phyloP scores from a whole-genome alignment of 2,113 vertebrate species.

The Cathartes aura region DNA sequence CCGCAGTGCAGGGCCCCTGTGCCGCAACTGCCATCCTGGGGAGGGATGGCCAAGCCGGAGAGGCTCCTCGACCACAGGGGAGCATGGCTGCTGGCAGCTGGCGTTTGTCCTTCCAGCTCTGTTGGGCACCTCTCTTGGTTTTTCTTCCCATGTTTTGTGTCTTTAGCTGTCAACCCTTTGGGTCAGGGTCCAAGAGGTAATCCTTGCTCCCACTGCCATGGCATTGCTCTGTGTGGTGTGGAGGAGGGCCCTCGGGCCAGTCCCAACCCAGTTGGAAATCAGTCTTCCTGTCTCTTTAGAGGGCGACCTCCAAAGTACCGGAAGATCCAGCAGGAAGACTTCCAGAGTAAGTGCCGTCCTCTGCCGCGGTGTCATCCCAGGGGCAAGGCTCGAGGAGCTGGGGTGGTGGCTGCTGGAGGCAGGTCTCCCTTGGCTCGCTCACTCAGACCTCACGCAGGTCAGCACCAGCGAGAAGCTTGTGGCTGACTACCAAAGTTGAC shows the following conservation, averaged over 20 bases:
- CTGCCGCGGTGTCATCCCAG: neutral
- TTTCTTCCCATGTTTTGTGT: neutral
- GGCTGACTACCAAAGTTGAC: neutral
- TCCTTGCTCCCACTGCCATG: neutral
- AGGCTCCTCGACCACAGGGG: neutral
- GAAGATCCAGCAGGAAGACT: constrained; percentile 92
- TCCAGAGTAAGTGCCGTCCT: constrained; percentile 84
- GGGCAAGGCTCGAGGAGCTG: neutral
- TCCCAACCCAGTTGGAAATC: neutral
- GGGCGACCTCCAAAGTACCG: constrained; percentile 95
- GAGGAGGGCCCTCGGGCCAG: neutral
- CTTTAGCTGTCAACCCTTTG: neutral
- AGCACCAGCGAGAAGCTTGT: neutral
- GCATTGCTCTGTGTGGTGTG: neutral
- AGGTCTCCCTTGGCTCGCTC: neutral
- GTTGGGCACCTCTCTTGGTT: neutral
- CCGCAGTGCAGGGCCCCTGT: neutral
- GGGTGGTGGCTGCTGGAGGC: neutral
- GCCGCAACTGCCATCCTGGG: neutral
- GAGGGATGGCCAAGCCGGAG: neutral
- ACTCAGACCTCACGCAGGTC: neutral
- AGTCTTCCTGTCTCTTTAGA: constrained; percentile 75
- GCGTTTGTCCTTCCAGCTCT: neutral
- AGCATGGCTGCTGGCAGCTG: neutral
- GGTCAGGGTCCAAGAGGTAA: neutral